Conservation (phyloP, 2,113 vertebrate species). For the Ailuropoda melanoleuca region DNA sequence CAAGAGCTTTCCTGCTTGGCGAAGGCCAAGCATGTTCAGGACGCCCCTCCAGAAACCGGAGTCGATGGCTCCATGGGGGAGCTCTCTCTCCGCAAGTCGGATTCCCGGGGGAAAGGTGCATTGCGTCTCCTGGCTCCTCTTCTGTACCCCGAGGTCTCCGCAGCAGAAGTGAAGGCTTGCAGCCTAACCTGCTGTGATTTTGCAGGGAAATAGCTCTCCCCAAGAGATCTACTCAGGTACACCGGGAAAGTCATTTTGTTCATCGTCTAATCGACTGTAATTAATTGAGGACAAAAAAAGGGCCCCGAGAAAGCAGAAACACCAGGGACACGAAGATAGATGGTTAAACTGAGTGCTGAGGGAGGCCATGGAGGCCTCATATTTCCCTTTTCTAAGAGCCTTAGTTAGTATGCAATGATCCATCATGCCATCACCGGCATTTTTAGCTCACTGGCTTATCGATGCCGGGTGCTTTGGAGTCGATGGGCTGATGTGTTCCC, state of each 20-base stretch:
- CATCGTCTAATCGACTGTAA: slow-evolving; percentile 76
- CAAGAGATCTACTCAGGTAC: background rate
- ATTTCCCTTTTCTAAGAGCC: slow-evolving; percentile 71
- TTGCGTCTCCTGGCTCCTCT: accelerated
- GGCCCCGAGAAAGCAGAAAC: slow-evolving; percentile 64
- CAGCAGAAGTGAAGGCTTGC: background rate
- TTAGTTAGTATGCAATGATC: slow-evolving; percentile 76
- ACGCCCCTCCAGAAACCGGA: background rate
- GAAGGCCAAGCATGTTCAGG: background rate
- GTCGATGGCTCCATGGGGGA: accelerated
- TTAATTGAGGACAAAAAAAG: slow-evolving; percentile 71
- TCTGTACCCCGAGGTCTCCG: background rate
- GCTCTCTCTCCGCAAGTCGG: accelerated
- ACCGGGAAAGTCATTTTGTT: slow-evolving; percentile 46
- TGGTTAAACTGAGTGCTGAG: slow-evolving; percentile 54
- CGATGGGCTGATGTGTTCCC: slow-evolving; percentile 71
- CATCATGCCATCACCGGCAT: background rate
- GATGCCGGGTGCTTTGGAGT: slow-evolving; percentile 51
- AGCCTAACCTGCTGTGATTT: background rate
- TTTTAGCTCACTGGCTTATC: slow-evolving; percentile 66
- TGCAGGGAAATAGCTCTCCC: background rate
- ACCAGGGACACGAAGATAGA: slow-evolving; percentile 63
- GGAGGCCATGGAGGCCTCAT: slow-evolving; percentile 49
- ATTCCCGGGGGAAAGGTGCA: background rate
- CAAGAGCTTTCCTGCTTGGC: too few species aligned